Base-by-base conservation (phyloP, 2,888 invertebrate genomes). In the Helobdella robusta region DNA sequence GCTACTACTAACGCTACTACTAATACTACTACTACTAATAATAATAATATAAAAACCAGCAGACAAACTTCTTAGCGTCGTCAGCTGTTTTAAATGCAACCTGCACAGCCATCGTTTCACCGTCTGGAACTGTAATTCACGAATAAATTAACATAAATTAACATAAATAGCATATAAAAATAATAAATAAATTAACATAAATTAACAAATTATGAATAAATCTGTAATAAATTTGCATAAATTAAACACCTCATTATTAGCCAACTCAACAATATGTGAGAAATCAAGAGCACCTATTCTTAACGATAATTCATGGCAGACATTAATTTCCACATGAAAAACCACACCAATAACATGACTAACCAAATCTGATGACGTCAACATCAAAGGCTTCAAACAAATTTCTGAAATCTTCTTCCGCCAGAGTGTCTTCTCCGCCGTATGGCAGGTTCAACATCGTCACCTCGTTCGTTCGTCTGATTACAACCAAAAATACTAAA, bases 21-120 rank as follows among this genome's bases (percentile, higher is more conserved):
- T n/a, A n/a, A n/a, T n/a, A n/a, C n/a, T n/a, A n/a, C n/a, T n/a
- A n/a, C n/a, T n/a, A n/a, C n/a, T n/a, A n/a, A n/a, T n/a, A n/a
- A 40, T 40, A 15, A 40, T 15, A 40, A 40, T 40, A 28, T 58
- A 28, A 28, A 58, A 8, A 58, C 23, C 8, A 25, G 6, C 18
- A 20, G 8, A 28, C 25, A 58, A n/a, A 59, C 65, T 46, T 65
- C 20, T 62, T 65, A 18, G 65, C 65, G 36, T 60, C 60, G n/a
- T 65, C 65, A 35, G 60, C 1, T 15, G 50, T 34, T 32, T 65
- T 60, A 34, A 46, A 65, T 30, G 52, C 40, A 8, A 65, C 65
- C 0, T 48, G 34, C 25, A 50, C 65, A n/a, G 36, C 52, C 32
- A 25, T 50, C 0, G 23, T 0, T 1, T 62, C 62, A 1, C 50